These are phyloP conservation scores for Platypus cylindrus DNA, from an alignment of 2,888 invertebrate species.

Conservation along the genomic window DNA sequence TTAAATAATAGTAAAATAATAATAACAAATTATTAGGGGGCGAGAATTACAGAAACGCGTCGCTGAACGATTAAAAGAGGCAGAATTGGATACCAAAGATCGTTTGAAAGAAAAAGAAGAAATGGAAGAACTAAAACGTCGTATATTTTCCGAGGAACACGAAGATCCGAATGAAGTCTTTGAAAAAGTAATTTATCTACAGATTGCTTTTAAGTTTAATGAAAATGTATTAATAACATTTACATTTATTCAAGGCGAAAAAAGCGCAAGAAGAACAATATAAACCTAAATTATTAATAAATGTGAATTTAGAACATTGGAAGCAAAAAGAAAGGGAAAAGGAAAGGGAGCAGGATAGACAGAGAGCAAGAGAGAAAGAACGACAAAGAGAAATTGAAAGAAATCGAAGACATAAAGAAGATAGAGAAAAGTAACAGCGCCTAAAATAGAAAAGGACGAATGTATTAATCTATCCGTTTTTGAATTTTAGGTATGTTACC, in stretches of 20 bases:
- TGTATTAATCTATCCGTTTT: no score
- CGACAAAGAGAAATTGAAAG: slow-evolving; percentile 78
- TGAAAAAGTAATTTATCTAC: slow-evolving; percentile 48
- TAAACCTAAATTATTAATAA: slow-evolving; percentile 69
- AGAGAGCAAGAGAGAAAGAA: slow-evolving; percentile 58
- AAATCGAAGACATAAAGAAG: slow-evolving; percentile 34
- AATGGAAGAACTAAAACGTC: slow-evolving; percentile 67
- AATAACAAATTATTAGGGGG: slow-evolving; percentile 37
- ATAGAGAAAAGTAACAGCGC: slow-evolving; percentile 23
- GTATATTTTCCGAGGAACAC: slow-evolving; percentile 57
- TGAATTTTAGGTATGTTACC: slow-evolving; percentile 39
- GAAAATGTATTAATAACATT: no score
- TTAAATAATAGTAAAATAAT: background rate
- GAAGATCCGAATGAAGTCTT: slow-evolving; percentile 51
- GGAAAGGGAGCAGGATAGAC: slow-evolving; percentile 39
- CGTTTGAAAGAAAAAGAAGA: slow-evolving; percentile 80
- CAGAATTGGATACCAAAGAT: slow-evolving; percentile 83
- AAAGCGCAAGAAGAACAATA: slow-evolving; percentile 72
- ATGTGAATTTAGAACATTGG: slow-evolving; percentile 48
- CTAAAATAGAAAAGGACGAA: no score
- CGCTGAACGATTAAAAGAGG: slow-evolving; percentile 85
- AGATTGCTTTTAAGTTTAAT: no score
- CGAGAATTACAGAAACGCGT: slow-evolving; percentile 83
- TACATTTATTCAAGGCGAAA: slow-evolving; percentile 39
- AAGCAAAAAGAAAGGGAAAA: slow-evolving; percentile 48